Percentiles rank a stretch among this genome's conserved stretches.
Evolutionary conservation across 1,140 invertebrate species (phyloP).

Genomic region (Nymphalis io): DNA sequence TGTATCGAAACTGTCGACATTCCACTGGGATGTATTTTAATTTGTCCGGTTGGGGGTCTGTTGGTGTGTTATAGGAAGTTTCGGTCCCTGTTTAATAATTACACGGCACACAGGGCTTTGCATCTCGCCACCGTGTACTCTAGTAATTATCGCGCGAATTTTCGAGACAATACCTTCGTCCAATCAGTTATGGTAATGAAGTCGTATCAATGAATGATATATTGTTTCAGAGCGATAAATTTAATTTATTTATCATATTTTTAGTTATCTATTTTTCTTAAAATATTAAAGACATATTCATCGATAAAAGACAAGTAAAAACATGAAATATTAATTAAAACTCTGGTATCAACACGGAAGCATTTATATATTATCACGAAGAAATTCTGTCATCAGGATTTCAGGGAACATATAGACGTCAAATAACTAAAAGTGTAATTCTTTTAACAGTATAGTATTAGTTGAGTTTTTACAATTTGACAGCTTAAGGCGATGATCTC

Average conservation of each 20-base stretch:
- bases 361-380: too few relatives aligned
- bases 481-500: too few relatives aligned
- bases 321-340: background rate
- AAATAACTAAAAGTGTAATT: too few relatives aligned
- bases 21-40: constrained; percentile 56
- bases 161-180: constrained; percentile 56
- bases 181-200: constrained; percentile 76
- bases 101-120: constrained; percentile 38
- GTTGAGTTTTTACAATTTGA: too few relatives aligned
- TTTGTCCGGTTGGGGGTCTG: constrained; percentile 42
- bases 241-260: constrained; percentile 5
- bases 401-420: too few relatives aligned
- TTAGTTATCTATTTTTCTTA: background rate
- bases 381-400: too few relatives aligned
- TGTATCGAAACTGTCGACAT: constrained; percentile 56
- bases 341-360: too few relatives aligned
- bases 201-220: constrained; percentile 30
- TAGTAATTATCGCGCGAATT: constrained; percentile 58
- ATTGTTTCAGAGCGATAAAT: constrained; percentile 25
- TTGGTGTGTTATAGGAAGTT: constrained; percentile 47
- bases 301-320: background rate
- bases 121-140: constrained; percentile 35
- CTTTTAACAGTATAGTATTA: too few relatives aligned
- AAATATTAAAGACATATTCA: too few relatives aligned
- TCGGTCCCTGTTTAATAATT: constrained; percentile 60